phyloP scores from a whole-genome alignment of 1,140 invertebrate genomes.

The Drosophila lacteicornis region DNA sequence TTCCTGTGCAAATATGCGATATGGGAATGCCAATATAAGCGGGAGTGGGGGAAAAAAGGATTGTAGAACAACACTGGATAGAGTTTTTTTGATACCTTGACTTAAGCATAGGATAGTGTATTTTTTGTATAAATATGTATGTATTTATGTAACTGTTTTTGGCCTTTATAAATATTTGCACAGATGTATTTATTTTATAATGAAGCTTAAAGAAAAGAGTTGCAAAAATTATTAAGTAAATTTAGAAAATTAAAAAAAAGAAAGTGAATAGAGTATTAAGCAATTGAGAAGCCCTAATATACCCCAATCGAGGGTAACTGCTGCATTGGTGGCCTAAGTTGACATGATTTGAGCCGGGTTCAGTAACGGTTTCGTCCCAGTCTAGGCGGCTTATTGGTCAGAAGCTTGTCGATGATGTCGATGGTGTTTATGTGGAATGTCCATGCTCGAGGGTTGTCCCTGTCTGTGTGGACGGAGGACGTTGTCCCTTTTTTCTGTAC shows the following conservation, averaged over 20 bases:
- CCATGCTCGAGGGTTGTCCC: constrained; percentile 8
- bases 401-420: constrained; percentile 30
- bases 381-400: constrained; percentile 58
- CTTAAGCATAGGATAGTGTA: not conserved
- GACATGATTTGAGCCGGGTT: constrained; percentile 19
- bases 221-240: no score
- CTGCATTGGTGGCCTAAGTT: no score
- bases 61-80: not conserved
- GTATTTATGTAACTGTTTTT: no score
- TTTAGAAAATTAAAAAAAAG: no score
- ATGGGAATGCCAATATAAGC: not conserved
- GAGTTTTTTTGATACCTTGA: not conserved
- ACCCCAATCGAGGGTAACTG: no score
- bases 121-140: no score
- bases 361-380: constrained; percentile 12
- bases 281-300: no score
- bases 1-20: constrained; percentile 50
- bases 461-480: not conserved
- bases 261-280: no score
- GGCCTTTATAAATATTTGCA: no score
- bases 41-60: constrained; percentile 4
- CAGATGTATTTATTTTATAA: no score
- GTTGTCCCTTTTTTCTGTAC: not conserved
- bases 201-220: no score
- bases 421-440: constrained; percentile 40